These are phyloP conservation scores for Cartodere bifasciata DNA, from an alignment of 2,888 invertebrate genomes.

Conservation along the genomic window DNA sequence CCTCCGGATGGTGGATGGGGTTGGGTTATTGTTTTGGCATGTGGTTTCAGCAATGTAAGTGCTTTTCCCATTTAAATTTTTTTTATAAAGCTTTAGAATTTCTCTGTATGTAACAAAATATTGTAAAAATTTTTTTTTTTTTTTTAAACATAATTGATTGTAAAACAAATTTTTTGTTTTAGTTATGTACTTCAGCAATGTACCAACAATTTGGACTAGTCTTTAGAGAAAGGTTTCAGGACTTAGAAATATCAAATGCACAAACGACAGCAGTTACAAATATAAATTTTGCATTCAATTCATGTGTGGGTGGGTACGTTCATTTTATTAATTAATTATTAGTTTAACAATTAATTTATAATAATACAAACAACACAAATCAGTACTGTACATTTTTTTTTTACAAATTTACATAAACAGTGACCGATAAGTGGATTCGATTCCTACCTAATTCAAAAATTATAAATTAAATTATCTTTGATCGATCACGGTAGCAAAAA, in stretches of 20 bases:
- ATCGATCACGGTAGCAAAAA: too few species aligned
- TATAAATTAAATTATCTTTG: too few species aligned
- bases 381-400: too few species aligned
- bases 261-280: constrained; percentile 61
- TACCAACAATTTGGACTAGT: constrained; percentile 62
- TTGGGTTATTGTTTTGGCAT: constrained; percentile 59
- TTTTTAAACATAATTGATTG: constrained; percentile 2
- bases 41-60: constrained; percentile 61
- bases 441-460: too few species aligned
- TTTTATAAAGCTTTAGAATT: too few species aligned
- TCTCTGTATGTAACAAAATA: too few species aligned
- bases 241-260: constrained; percentile 48
- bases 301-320: constrained; percentile 49
- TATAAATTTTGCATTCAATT: constrained; percentile 54
- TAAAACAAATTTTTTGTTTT: constrained; percentile 23
- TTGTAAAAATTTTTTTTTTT: too few species aligned
- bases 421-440: too few species aligned
- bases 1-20: constrained; percentile 71
- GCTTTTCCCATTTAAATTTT: too few species aligned
- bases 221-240: constrained; percentile 49
- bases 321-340: constrained; percentile 6
- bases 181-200: constrained; percentile 54
- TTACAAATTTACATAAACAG: too few species aligned
- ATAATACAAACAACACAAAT: too few species aligned
- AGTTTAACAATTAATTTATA: too few species aligned